Evolutionary conservation across 2,113 vertebrate species (phyloP).

Genomic region (Scopus umbretta): DNA sequence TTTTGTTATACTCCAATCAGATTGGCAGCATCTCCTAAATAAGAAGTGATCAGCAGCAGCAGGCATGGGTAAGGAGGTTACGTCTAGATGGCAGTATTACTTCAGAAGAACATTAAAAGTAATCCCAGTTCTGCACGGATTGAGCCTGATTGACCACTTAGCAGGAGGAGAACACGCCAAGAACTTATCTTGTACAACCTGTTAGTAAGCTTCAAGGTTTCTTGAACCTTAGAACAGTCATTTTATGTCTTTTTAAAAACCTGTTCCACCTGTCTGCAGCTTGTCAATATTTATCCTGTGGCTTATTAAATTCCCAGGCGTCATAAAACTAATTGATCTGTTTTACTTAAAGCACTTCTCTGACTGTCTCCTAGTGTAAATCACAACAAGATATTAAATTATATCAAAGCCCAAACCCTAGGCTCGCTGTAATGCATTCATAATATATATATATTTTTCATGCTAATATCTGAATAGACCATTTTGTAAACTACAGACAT

Average conservation of each 20-base stretch:
- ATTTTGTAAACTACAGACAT: background rate
- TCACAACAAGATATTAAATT: background rate
- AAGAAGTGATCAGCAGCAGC: background rate
- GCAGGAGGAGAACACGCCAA: background rate
- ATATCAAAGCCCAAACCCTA: background rate
- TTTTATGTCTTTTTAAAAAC: conserved; percentile 11
- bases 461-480: background rate
- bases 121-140: background rate
- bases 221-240: background rate
- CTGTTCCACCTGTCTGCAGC: conserved; percentile 38
- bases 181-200: background rate
- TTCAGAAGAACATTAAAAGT: background rate
- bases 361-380: background rate
- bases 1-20: background rate
- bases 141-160: background rate
- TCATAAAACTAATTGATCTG: conserved; percentile 37
- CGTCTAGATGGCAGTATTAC: conserved; percentile 43
- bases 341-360: conserved; percentile 9
- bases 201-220: conserved; percentile 13
- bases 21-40: background rate
- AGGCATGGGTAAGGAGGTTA: background rate
- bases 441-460: background rate
- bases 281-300: conserved; percentile 32
- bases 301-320: conserved; percentile 11
- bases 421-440: background rate